A percentile compares a stretch with the other conserved stretches of the same genome.
phyloP scores from a whole-genome alignment of 2,113 vertebrate species.

The Herpetotheres cachinnans region DNA sequence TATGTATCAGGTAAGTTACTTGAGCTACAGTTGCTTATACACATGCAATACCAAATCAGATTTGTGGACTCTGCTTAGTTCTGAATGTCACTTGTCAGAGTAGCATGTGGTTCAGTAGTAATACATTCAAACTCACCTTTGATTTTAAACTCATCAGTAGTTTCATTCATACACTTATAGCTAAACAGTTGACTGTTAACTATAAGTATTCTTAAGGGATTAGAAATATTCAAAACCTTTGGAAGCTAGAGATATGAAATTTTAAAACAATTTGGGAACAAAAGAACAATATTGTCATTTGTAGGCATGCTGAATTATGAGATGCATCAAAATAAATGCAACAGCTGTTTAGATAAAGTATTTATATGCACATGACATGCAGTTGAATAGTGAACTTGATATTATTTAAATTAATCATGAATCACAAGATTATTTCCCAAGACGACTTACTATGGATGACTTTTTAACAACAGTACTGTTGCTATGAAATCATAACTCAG shows the following conservation, averaged over 20 bases:
- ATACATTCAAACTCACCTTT: neutral
- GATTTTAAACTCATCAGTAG: neutral
- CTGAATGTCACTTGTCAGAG: neutral
- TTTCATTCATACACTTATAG: neutral
- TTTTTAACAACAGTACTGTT: neutral
- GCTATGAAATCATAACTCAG: neutral
- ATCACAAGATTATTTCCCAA: neutral
- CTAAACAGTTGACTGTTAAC: neutral
- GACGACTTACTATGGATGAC: neutral
- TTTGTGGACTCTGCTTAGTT: neutral
- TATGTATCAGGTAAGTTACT: neutral
- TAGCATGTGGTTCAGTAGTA: neutral
- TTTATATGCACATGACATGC: neutral
- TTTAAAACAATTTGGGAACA: neutral
- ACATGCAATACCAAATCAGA: neutral
- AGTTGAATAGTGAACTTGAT: neutral
- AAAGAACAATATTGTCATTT: neutral
- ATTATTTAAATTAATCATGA: neutral
- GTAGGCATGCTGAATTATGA: neutral
- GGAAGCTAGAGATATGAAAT: neutral
- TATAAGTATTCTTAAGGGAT: neutral
- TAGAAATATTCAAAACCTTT: neutral
- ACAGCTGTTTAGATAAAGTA: neutral
- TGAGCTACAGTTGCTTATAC: neutral
- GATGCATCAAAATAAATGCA: neutral